A percentile compares a stretch with the other conserved stretches of the same genome.
phyloP scores from a whole-genome alignment of 1,140 invertebrate genomes.

The Globodera ellingtonae region DNA sequence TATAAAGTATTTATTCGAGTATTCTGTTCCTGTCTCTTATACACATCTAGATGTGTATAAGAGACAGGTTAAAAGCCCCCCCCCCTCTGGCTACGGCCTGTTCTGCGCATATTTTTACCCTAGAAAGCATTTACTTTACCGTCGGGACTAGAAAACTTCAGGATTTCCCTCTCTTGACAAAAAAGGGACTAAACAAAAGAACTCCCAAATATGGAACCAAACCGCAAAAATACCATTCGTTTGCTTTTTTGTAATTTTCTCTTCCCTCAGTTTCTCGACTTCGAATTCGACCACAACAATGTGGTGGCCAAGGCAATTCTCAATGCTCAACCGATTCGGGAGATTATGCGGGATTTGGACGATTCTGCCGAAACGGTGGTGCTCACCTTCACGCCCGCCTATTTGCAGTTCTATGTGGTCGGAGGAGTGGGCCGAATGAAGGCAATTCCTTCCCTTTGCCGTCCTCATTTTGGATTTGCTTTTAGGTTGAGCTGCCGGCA shows the following conservation, averaged over 20 bases:
- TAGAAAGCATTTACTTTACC: no score
- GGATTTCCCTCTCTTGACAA: no score
- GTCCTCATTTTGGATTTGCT: not conserved
- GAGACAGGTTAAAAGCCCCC: no score
- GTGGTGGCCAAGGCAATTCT: constrained; percentile 21
- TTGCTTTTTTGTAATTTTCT: no score
- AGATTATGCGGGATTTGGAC: constrained; percentile 19
- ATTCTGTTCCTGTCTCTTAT: no score
- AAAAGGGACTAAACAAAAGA: not conserved
- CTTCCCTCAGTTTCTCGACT: constrained; percentile 9
- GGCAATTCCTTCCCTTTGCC: not conserved
- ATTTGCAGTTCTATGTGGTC: constrained; percentile 20
- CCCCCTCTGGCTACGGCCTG: no score
- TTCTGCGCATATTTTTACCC: no score
- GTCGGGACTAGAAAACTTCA: no score
- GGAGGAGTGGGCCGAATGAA: constrained; percentile 24
- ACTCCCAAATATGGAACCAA: not conserved
- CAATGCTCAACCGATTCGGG: constrained; percentile 8
- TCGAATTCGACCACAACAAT: constrained; percentile 17
- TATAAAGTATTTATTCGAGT: no score
- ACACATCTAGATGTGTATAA: no score
- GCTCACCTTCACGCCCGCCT: constrained; percentile 19
- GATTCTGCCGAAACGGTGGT: constrained; percentile 23
- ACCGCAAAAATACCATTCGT: not conserved
- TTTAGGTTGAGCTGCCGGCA: constrained; percentile 17